Evolutionary conservation across 2,888 invertebrate genomes (phyloP), one percentile per base, ranked within the genome.

Genomic region (Heteromyza rotundicornis): DNA sequence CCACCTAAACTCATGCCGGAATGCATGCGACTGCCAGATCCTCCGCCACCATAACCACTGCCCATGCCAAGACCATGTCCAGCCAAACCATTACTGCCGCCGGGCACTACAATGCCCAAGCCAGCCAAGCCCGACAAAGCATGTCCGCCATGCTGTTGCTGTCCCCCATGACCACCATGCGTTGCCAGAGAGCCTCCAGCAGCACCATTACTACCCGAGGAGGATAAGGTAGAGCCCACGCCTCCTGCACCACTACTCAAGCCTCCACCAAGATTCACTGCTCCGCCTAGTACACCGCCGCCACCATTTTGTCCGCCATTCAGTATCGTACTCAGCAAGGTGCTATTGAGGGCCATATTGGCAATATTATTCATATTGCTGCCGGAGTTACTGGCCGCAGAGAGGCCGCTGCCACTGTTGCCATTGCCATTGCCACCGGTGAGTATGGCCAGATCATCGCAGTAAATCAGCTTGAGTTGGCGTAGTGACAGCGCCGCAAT

Each of bases 71-170:
- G 32, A 49, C 69, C 71, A n/a, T n/a, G n/a, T n/a, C n/a, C n/a
- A n/a, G n/a, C n/a, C n/a, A n/a, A n/a, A 36, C 74, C 73, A 59
- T 50, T 61, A 14, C 7, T 47, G 14, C 44, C 64, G 49, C 71
- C 71, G 10, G 73, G 76, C 56, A 78, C 71, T 32, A 76, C 70
- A 24, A 79, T 78, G 47, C 79, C 80, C 57, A 79, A 63, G 57
- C 71, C 73, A 12, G 77, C 77, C 64, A 79, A 62, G 10, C 79
- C 78, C 1, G 79, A 70, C 59, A 79, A 53, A 7, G 73, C 71
- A 63, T 79, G 79, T 49, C 80, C 79, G n/a, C n/a, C n/a, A n/a
- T n/a, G 54, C 76, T 76, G 23, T 59, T 16, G 53, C 3, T 35
- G 36, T n/a, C 55, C 35, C 47, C 54, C 32, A 19, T 47, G 47